Conservation (phyloP, 2,888 invertebrate genomes). For the Stenoptilia bipunctidactyla region DNA sequence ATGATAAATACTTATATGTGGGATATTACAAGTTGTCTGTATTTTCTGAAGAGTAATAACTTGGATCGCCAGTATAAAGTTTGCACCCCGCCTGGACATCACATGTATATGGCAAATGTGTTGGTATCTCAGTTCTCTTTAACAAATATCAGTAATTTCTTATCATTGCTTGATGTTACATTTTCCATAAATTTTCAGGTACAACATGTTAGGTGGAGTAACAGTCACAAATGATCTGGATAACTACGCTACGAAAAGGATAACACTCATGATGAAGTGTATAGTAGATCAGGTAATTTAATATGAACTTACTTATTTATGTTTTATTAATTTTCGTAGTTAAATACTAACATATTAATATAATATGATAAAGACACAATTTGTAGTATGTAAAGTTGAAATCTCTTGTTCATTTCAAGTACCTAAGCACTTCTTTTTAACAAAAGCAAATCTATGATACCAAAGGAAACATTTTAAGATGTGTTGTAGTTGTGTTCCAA, state of each 20-base stretch:
- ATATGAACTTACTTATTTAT: too few species aligned
- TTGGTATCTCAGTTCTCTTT: conserved; percentile 39
- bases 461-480: too few species aligned
- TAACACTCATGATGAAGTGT: conserved; percentile 72
- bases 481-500: too few species aligned
- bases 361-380: too few species aligned
- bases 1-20: conserved; percentile 70
- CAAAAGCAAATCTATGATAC: too few species aligned
- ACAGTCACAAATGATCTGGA: conserved; percentile 62
- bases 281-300: conserved; percentile 59
- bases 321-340: too few species aligned
- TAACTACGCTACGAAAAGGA: conserved; percentile 58
- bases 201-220: conserved; percentile 73
- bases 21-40: conserved; percentile 75
- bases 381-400: too few species aligned
- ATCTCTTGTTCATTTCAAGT: too few species aligned
- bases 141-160: not conserved
- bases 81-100: conserved; percentile 74
- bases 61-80: conserved; percentile 74
- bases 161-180: not conserved
- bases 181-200: conserved; percentile 37
- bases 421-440: too few species aligned
- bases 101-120: conserved; percentile 73
- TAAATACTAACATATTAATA: too few species aligned
- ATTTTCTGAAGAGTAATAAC: conserved; percentile 71